Conservation (phyloP, 2,888 invertebrate genomes). For the Bembecia ichneumoniformis region DNA sequence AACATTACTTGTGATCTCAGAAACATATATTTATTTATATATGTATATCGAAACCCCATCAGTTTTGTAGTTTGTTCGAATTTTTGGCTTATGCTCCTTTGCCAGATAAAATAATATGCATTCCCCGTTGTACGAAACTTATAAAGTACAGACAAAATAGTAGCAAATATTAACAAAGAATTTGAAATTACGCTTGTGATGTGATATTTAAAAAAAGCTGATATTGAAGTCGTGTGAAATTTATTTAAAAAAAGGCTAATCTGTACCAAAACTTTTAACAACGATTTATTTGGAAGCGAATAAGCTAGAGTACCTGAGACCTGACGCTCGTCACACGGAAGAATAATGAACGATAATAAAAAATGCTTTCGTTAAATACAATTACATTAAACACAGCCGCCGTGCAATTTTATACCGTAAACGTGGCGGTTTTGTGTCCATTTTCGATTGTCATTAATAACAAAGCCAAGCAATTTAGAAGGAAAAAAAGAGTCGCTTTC, state of each 20-base stretch:
- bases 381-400: slow-evolving; percentile 23
- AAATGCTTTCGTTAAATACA: slow-evolving; percentile 24
- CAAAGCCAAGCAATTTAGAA: slow-evolving; percentile 26
- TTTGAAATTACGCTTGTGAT: too few relatives aligned
- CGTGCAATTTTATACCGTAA: slow-evolving; percentile 13
- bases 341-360: slow-evolving; percentile 35
- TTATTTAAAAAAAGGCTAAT: not conserved
- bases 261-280: not conserved
- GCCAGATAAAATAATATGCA: too few relatives aligned
- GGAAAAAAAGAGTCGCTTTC: slow-evolving; percentile 15
- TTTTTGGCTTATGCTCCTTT: too few relatives aligned
- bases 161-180: too few relatives aligned
- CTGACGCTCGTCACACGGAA: slow-evolving; percentile 17
- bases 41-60: too few relatives aligned
- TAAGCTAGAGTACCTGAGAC: not conserved
- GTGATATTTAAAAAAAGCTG: too few relatives aligned
- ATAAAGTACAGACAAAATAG: too few relatives aligned
- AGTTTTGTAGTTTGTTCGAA: too few relatives aligned
- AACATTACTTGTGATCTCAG: too few relatives aligned
- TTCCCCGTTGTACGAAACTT: too few relatives aligned
- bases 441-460: slow-evolving; percentile 14
- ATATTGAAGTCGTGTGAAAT: too few relatives aligned
- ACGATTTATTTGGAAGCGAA: not conserved
- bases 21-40: too few relatives aligned
- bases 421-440: slow-evolving; percentile 12